Percentiles rank a stretch among this genome's conserved stretches.
Evolutionary conservation across 2,888 invertebrate species (phyloP).

Genomic region (Diplolepis rosae): DNA sequence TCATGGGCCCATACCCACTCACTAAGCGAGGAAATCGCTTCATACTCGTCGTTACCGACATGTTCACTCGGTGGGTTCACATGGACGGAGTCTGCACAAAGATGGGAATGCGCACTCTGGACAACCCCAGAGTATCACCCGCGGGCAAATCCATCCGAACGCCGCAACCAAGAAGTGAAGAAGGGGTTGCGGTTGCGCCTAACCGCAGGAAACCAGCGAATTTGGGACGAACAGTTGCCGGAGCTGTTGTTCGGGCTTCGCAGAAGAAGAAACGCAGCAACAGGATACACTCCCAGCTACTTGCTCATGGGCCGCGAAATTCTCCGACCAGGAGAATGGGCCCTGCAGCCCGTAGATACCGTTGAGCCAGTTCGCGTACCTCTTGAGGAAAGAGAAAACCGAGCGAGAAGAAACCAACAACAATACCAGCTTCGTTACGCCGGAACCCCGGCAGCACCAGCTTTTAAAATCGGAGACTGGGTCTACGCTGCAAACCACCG

Average conservation of each 20-base stretch:
- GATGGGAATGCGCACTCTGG: no score
- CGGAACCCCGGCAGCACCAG: neutral
- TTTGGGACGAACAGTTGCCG: neutral
- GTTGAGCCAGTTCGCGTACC: neutral
- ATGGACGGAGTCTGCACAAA: no score
- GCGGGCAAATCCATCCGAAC: no score
- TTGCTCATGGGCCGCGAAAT: neutral
- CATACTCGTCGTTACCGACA: constrained; percentile 49
- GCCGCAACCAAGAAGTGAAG: no score
- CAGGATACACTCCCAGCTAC: neutral
- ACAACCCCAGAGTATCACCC: no score
- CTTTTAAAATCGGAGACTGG: neutral
- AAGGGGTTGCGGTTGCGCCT: constrained; percentile 28
- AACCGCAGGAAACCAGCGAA: neutral
- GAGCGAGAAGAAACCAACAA: neutral
- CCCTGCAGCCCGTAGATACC: neutral
- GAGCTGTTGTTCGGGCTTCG: neutral
- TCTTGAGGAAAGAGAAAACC: neutral
- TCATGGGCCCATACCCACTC: constrained; percentile 47
- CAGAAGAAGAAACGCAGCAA: neutral
- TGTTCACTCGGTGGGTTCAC: constrained; percentile 52
- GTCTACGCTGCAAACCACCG: neutral
- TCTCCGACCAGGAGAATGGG: neutral
- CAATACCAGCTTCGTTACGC: neutral
- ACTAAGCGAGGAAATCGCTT: constrained; percentile 34